Conservation (phyloP, 2,888 invertebrate genomes). For the Matsumyia berberina region DNA sequence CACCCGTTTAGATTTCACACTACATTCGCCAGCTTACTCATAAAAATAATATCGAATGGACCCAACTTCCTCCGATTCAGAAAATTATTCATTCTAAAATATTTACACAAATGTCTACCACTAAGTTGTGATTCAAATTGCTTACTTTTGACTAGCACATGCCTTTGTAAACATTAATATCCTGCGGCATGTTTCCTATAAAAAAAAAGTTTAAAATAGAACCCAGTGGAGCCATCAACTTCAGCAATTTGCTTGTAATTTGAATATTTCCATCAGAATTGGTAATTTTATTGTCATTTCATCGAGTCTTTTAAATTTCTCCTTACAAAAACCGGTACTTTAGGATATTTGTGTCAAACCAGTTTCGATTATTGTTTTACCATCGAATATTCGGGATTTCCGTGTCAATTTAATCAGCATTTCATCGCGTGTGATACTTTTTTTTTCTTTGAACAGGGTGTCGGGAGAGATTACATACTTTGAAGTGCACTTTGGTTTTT, state of each 20-base stretch:
- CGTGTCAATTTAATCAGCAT: too few species aligned
- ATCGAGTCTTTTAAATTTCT: not conserved
- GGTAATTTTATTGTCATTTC: not conserved
- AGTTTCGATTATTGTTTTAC: not conserved
- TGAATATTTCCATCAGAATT: conserved; percentile 7
- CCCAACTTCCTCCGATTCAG: not conserved
- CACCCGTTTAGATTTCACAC: too few species aligned
- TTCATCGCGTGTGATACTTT: too few species aligned
- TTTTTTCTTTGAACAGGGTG: too few species aligned
- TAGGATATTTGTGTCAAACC: not conserved
- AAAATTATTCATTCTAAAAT: not conserved
- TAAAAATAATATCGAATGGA: too few species aligned
- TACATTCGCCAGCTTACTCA: too few species aligned
- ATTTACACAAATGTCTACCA: not conserved
- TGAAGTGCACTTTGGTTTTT: too few species aligned
- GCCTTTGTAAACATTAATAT: not conserved
- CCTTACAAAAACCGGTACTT: not conserved
- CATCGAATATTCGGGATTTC: too few species aligned
- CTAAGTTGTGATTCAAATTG: too few species aligned
- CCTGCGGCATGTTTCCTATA: not conserved
- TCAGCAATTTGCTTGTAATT: not conserved
- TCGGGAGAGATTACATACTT: too few species aligned
- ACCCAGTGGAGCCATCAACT: not conserved
- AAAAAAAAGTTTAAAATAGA: not conserved
- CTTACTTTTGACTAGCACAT: not conserved